Conservation (phyloP, 1,140 invertebrate species). For the Tribolium castaneum region DNA sequence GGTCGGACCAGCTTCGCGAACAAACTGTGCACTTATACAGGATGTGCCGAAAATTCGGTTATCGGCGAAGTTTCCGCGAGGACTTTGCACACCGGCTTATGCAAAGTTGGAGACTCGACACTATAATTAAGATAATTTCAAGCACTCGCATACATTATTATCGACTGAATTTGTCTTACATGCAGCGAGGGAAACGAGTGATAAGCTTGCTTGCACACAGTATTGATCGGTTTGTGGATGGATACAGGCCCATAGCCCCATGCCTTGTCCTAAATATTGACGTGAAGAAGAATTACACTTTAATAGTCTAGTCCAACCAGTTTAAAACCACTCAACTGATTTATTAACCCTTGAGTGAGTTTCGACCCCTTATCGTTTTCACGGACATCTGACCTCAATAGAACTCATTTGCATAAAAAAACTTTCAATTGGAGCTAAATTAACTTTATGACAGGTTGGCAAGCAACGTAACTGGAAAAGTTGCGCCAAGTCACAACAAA, state of each 20-base stretch:
- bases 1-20: conserved; percentile 2
- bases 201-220: too few relatives aligned
- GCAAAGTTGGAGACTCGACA: too few relatives aligned
- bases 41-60: too few relatives aligned
- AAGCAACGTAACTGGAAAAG: too few relatives aligned
- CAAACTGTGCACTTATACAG: neutral
- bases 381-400: neutral
- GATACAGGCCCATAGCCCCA: neutral
- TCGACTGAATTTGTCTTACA: too few relatives aligned
- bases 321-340: neutral
- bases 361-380: neutral
- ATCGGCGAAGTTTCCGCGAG: too few relatives aligned
- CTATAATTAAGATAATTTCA: too few relatives aligned
- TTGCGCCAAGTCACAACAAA: too few relatives aligned
- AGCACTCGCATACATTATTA: too few relatives aligned
- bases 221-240: too few relatives aligned
- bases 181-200: too few relatives aligned
- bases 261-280: neutral
- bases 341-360: neutral
- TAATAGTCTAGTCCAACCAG: neutral
- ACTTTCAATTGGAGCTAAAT: neutral
- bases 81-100: too few relatives aligned
- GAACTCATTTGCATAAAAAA: neutral
- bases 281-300: neutral
- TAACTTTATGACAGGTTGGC: neutral